Percentiles rank a stretch among this genome's conserved stretches.
These are phyloP conservation scores for Thelaira solivaga DNA, from an alignment of 2,888 invertebrate genomes.

Conservation along the genomic window DNA sequence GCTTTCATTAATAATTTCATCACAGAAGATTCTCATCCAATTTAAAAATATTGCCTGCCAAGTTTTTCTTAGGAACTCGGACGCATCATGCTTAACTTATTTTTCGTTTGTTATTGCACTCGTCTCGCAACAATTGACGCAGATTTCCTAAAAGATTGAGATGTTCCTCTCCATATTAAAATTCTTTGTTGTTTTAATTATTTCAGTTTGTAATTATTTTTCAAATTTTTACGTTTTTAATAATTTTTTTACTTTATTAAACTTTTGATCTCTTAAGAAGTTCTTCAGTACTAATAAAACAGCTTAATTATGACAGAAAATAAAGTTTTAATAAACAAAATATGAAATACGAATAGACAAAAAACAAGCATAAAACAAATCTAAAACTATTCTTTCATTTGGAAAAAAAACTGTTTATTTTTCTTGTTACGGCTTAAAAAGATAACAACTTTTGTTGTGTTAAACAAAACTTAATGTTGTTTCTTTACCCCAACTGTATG, in stretches of 20 bases:
- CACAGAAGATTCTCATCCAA: too few relatives aligned
- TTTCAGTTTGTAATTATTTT: too few relatives aligned
- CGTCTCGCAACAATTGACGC: too few relatives aligned
- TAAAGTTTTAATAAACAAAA: background rate
- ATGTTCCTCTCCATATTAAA: too few relatives aligned
- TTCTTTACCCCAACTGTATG: background rate
- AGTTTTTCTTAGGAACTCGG: too few relatives aligned
- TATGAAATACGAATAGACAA: background rate
- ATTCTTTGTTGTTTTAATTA: too few relatives aligned
- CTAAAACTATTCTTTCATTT: background rate
- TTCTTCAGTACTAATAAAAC: conserved; percentile 11
- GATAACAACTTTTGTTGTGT: conserved; percentile 48
- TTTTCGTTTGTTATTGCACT: too few relatives aligned
- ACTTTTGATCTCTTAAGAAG: conserved; percentile 13
- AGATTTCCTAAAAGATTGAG: too few relatives aligned
- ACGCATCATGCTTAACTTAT: too few relatives aligned
- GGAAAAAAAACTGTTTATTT: background rate
- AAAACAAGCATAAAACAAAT: background rate
- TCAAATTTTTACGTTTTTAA: too few relatives aligned
- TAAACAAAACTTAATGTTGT: conserved; percentile 27
- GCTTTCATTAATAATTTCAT: too few relatives aligned
- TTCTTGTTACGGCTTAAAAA: conserved; percentile 17
- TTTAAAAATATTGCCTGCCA: too few relatives aligned
- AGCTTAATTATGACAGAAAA: conserved; percentile 21
- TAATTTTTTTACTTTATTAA: background rate